These are phyloP conservation scores for Petroica traversi DNA, from an alignment of 2,113 vertebrate genomes.

Conservation along the genomic window DNA sequence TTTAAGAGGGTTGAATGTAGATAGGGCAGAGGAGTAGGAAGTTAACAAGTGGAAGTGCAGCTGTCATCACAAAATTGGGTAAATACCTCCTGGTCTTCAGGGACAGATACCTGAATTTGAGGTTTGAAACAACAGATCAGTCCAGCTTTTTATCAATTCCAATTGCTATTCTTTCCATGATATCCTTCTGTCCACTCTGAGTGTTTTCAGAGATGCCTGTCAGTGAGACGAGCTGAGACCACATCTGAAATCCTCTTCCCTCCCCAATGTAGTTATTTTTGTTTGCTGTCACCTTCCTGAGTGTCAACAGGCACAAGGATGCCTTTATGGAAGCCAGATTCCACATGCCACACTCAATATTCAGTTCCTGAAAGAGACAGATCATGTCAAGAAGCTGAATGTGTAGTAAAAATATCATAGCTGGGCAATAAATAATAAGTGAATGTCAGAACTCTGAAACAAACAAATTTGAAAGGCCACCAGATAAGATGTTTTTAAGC, in stretches of 20 bases:
- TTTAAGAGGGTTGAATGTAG: neutral
- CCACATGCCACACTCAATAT: neutral
- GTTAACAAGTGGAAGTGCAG: neutral
- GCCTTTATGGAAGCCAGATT: neutral
- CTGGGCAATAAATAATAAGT: neutral
- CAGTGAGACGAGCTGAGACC: neutral
- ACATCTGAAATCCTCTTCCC: neutral
- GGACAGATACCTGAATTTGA: neutral
- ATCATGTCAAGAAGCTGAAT: neutral
- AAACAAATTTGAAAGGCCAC: conserved; percentile 40
- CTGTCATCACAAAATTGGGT: neutral
- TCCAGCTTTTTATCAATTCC: neutral
- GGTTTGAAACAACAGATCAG: neutral
- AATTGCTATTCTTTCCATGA: neutral
- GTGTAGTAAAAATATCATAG: neutral
- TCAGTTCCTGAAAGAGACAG: neutral
- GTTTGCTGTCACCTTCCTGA: neutral
- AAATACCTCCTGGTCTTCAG: neutral
- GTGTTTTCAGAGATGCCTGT: neutral
- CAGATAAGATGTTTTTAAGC: conserved; percentile 27
- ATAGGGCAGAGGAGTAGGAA: neutral
- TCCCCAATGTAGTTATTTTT: neutral
- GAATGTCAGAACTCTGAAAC: conserved; percentile 41
- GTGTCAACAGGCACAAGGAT: neutral
- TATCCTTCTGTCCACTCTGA: neutral